Evolutionary conservation across 1,140 invertebrate species (phyloP), one percentile per base, ranked within the genome.

Genomic region (Drosophila persimilis): DNA sequence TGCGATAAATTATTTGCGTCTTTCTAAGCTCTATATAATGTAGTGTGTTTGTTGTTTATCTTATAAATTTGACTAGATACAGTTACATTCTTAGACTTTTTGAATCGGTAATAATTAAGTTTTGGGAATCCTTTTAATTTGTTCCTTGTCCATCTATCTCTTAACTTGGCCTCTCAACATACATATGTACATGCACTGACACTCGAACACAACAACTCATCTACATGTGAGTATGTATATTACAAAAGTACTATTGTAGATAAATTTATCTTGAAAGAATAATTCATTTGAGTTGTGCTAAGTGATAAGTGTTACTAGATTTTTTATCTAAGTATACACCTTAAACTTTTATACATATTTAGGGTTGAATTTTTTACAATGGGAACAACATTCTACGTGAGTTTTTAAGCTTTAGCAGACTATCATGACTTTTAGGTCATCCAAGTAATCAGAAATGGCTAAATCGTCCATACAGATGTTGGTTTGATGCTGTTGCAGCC

Each of bases 61-160:
- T 56, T 64, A 73, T 52, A 53, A 73, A 73, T 73, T 73, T 73
- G 59, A 73, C 71, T 73, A 73, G 71, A 56, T 73, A 62, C 47
- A 72, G 35, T 70, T 11, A 62, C 41, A 44, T 52, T 48, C 11
- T 41, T 41, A 15, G 35, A 39, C 35, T 39, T 24, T 59, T 56
- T n/a, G 1, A 13, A 41, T 61, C 11, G 35, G 35, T 39, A 39
- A 39, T 39, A 39, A 39, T 39, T 39, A 39, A 39, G 11, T 39
- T 39, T 39, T 39, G 35, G 35, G 3, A 39, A 39, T 39, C 3
- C 9, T 35, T 11, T 9, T 0, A 5, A 26, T 26, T 26, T 26
- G 3, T 26, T 26, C 9, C 31, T 35, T 11, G 31, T 11, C 31
- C 31, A 9, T 11, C 9, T 48, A 20, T 5, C 15, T 64, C 53